Evolutionary conservation across 2,888 invertebrate genomes (phyloP).

Genomic region (Melanostoma scalare): DNA sequence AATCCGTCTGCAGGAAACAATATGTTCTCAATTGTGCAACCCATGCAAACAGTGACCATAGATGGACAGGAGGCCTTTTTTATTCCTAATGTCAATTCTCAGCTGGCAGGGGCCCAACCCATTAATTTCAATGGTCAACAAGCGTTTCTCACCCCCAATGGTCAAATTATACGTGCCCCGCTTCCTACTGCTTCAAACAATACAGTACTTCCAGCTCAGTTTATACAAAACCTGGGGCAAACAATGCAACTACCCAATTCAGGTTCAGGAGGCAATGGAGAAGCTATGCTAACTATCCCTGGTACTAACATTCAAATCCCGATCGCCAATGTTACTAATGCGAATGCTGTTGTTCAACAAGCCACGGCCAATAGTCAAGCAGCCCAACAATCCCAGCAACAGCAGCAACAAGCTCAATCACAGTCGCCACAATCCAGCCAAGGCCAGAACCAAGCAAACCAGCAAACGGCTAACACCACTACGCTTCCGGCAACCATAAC

Average conservation of each 20-base stretch:
- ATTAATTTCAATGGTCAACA: slow-evolving; percentile 84
- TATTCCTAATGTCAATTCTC: slow-evolving; percentile 89
- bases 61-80: slow-evolving; percentile 96
- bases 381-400: slow-evolving; percentile 76
- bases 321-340: slow-evolving; percentile 76
- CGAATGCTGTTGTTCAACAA: slow-evolving; percentile 75
- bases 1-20: slow-evolving; percentile 76
- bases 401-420: slow-evolving; percentile 73
- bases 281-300: slow-evolving; percentile 84
- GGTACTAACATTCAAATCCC: slow-evolving; percentile 85
- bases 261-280: slow-evolving; percentile 63
- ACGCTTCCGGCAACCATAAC: slow-evolving; percentile 79
- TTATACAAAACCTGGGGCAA: slow-evolving; percentile 87
- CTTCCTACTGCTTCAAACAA: slow-evolving; percentile 78
- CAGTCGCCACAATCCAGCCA: slow-evolving; percentile 72
- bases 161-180: slow-evolving; percentile 90
- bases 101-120: slow-evolving; percentile 82
- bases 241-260: slow-evolving; percentile 87
- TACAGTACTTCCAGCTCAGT: slow-evolving; percentile 85
- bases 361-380: slow-evolving; percentile 65
- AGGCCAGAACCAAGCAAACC: slow-evolving; percentile 73
- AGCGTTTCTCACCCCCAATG: slow-evolving; percentile 83
- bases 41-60: slow-evolving; percentile 95
- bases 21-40: slow-evolving; percentile 85
- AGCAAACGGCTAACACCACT: slow-evolving; percentile 73